Percentiles rank a stretch among this genome's conserved stretches.
Evolutionary conservation across 2,113 vertebrate species (phyloP).

Genomic region (Eonycteris spelaea): DNA sequence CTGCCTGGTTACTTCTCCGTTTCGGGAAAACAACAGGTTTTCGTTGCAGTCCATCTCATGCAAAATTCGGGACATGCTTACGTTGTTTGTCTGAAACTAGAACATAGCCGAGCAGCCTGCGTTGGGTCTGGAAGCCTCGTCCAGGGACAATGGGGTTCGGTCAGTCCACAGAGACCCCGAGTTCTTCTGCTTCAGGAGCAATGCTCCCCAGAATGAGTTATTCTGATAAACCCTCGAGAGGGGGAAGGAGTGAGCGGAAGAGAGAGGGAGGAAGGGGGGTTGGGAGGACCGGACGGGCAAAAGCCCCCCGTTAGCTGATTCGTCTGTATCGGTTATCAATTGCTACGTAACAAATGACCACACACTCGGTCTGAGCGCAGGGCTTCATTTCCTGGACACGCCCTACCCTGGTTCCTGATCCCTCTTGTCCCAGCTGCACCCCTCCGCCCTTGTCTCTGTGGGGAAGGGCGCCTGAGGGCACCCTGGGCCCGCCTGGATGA

Average conservation of each 20-base stretch:
- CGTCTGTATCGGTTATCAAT: rapidly evolving
- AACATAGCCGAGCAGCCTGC: not conserved
- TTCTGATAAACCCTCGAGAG: too few relatives aligned
- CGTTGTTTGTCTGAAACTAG: not conserved
- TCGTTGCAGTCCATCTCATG: not conserved
- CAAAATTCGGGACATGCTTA: not conserved
- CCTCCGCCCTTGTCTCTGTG: not conserved
- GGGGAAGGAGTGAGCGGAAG: not conserved
- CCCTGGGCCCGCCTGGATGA: not conserved
- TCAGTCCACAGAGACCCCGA: rapidly evolving
- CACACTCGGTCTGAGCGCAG: not conserved
- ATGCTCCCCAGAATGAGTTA: too few relatives aligned
- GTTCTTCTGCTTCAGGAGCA: not conserved
- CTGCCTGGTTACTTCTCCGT: not conserved
- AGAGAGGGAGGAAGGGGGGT: not conserved
- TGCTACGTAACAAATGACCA: rapidly evolving
- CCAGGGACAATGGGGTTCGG: rapidly evolving
- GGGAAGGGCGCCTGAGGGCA: not conserved
- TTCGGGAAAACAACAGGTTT: not conserved
- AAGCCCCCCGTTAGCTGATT: rapidly evolving
- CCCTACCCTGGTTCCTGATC: too few relatives aligned
- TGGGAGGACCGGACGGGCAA: rapidly evolving
- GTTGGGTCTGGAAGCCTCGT: not conserved
- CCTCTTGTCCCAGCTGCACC: not conserved
- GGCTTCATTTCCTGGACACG: rapidly evolving